phyloP scores from a whole-genome alignment of 2,888 invertebrate species.

The Ormyrus nitidulus region DNA sequence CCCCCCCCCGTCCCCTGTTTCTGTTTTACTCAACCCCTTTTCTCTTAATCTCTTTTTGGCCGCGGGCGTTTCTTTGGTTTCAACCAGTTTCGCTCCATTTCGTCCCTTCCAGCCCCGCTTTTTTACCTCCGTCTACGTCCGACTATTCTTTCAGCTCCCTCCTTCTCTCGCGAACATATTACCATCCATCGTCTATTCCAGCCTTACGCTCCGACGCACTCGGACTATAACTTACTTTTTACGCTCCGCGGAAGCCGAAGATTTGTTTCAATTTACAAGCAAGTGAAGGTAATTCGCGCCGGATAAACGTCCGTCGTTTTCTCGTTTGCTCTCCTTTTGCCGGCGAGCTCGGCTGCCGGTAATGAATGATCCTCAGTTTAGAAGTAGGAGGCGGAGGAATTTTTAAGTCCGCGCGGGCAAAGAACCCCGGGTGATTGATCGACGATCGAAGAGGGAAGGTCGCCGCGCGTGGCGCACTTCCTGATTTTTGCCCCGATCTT shows the following conservation, averaged over 20 bases:
- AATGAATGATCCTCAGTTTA: conserved; percentile 29
- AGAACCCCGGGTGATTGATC: conserved; percentile 17
- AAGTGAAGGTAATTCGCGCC: conserved; percentile 58
- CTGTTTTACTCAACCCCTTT: conserved; percentile 5
- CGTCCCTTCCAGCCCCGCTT: conserved; percentile 1
- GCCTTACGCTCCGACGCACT: conserved; percentile 60
- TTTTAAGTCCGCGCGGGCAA: conserved; percentile 13
- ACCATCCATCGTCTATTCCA: conserved; percentile 59
- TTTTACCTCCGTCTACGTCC: conserved; percentile 12
- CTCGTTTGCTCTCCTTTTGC: conserved; percentile 5
- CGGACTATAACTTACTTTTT: conserved; percentile 60
- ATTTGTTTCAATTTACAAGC: conserved; percentile 61
- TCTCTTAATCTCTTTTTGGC: conserved; percentile 22
- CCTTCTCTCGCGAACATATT: conserved; percentile 21
- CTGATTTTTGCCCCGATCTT: conserved; percentile 2
- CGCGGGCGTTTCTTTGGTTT: neutral
- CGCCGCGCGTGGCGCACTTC: neutral
- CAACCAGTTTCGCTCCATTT: conserved; percentile 6
- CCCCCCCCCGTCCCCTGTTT: conserved; percentile 2
- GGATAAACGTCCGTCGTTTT: conserved; percentile 44
- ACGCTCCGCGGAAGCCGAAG: conserved; percentile 57
- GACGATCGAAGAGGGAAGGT: conserved; percentile 22
- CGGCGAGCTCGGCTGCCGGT: neutral
- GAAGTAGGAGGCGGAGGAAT: neutral
- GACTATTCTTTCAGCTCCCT: conserved; percentile 16